These are phyloP conservation scores for Gambelia wislizenii DNA, from an alignment of 2,797 vertebrate genomes.

Conservation along the genomic window DNA sequence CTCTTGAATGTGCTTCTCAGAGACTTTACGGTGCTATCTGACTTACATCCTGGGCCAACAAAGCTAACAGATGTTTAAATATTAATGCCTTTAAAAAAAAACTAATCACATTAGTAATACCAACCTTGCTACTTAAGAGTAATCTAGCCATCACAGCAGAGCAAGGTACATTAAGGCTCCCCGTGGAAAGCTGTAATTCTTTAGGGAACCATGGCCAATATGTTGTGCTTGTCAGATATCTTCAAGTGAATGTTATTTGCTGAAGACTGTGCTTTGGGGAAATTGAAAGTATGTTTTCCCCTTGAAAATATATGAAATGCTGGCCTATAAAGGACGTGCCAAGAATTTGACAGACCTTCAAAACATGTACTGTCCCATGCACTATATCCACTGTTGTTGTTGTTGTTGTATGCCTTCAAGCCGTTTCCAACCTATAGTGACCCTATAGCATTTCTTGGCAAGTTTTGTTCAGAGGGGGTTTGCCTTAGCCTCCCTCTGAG, in stretches of 20 bases:
- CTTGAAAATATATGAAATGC: conserved; percentile 35
- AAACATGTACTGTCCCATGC: conserved; percentile 32
- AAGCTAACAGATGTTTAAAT: conserved; percentile 43
- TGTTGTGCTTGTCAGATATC: conserved; percentile 49
- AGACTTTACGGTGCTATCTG: neutral
- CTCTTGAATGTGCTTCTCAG: conserved; percentile 16
- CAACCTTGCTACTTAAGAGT: conserved; percentile 25
- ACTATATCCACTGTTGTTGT: neutral
- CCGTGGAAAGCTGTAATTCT: conserved; percentile 34
- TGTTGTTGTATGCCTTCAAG: too few relatives aligned
- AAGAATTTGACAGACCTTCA: conserved; percentile 53
- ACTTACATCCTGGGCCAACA: neutral
- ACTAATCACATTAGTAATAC: conserved; percentile 46
- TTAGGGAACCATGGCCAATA: conserved; percentile 37
- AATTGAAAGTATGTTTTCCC: conserved; percentile 56
- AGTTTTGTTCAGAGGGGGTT: too few relatives aligned
- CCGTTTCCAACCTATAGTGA: too few relatives aligned
- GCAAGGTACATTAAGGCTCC: conserved; percentile 31
- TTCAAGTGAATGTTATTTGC: conserved; percentile 55
- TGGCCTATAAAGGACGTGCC: conserved; percentile 46
- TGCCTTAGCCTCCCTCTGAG: too few relatives aligned
- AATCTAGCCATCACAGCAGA: conserved; percentile 19
- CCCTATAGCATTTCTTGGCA: too few relatives aligned
- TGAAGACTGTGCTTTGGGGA: conserved; percentile 53
- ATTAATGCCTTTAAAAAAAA: conserved; percentile 40